Conservation (phyloP, 2,888 invertebrate species). For the Meloe dianella region DNA sequence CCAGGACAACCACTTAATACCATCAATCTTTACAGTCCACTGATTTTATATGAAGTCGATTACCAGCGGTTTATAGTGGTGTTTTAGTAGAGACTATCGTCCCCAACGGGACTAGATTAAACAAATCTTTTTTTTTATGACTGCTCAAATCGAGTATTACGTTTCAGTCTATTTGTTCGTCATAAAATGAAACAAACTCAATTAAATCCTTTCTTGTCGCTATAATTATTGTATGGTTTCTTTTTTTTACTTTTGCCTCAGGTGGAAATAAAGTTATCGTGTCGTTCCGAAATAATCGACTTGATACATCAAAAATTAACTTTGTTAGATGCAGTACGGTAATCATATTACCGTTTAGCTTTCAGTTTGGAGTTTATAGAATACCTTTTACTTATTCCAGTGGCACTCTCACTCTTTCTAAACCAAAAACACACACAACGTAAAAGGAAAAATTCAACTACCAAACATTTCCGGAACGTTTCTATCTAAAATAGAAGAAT, state of each 20-base stretch:
- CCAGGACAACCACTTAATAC: slow-evolving; percentile 37
- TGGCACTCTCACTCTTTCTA: slow-evolving; percentile 16
- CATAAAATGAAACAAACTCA: neutral
- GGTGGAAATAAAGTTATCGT: slow-evolving; percentile 6
- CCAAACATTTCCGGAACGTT: slow-evolving; percentile 11
- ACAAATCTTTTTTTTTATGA: slow-evolving; percentile 32
- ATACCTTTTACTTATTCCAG: slow-evolving; percentile 25
- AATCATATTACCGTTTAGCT: slow-evolving; percentile 35
- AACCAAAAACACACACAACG: neutral
- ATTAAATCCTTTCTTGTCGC: neutral
- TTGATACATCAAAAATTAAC: slow-evolving; percentile 35
- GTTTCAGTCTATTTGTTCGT: slow-evolving; percentile 24
- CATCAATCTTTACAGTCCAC: slow-evolving; percentile 42
- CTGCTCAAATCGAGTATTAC: neutral
- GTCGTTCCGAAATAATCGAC: slow-evolving; percentile 20
- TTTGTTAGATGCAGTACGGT: slow-evolving; percentile 29
- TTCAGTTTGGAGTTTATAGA: slow-evolving; percentile 28
- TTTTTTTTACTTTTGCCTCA: neutral
- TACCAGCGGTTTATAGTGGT: slow-evolving; percentile 35
- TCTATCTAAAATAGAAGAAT: slow-evolving; percentile 17
- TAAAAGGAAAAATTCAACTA: slow-evolving; percentile 5
- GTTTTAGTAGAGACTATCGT: slow-evolving; percentile 33
- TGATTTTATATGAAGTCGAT: slow-evolving; percentile 44
- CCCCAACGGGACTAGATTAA: slow-evolving; percentile 37
- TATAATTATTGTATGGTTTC: neutral